Evolutionary conservation across 1,140 invertebrate genomes (phyloP), one percentile per base, ranked within the genome.

Genomic region (Mya arenaria): DNA sequence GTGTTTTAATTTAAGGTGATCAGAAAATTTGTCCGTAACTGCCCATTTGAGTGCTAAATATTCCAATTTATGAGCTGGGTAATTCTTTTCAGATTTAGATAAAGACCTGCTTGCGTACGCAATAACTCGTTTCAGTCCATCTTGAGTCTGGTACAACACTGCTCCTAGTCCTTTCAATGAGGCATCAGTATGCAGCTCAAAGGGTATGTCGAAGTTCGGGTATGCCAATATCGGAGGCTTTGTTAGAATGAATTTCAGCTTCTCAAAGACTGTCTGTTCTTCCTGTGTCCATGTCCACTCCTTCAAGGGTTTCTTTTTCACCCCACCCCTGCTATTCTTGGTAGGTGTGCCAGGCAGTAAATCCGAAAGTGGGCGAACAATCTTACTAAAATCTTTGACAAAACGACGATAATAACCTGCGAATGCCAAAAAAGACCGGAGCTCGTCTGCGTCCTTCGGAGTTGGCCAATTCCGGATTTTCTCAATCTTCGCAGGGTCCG

Each of bases 381-480:
- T 83, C 8, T 77, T 79, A 1, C 84, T 60, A 79, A 85, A 90
- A 63, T 84, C 62, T 25, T 66, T 63, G n/a, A 90, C 74, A 83
- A 88, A 89, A 62, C 36, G 19, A 5, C 32, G 4, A 4, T 65
- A 65, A 65, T 65, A 65, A 15, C 28, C 30, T 1, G 10, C 63
- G 55, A 89, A 79, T 41, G 86, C 86, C 4, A 91, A 30, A 73
- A 92, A 92, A 19, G 66, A 23, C 74, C 82, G 32, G 0, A 92
- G 19, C 25, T 87, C 56, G 32, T 84, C 85, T 0, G 85, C 15
- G 37, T 83, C 86, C 4, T 13, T 86, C 28, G 91, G 91, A 25
- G 44, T 71, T 15, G 89, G 89, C 72, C 82, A 89, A n/a, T 87
- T 63, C 23, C 44, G 39, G 28, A 92, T 69, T n/a, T 85, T 83